Percentiles rank a stretch among this genome's conserved stretches.
Conservation (phyloP, 2,888 invertebrate species). For the Drosophila recens region DNA sequence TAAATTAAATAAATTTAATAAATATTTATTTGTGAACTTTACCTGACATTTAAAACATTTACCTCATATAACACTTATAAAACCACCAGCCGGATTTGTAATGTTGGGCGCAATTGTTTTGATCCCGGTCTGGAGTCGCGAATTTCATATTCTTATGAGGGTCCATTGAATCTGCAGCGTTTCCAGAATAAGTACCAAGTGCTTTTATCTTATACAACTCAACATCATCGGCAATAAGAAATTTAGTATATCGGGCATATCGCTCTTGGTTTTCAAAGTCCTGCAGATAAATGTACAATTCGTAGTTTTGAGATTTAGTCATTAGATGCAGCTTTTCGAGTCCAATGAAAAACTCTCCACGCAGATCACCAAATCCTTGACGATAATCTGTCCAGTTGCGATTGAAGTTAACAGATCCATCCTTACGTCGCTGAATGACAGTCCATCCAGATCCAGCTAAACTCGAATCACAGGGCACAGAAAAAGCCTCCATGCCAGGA, state of each 20-base stretch:
- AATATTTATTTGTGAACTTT: too few relatives aligned
- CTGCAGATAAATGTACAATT: conserved; percentile 88
- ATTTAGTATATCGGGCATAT: conserved; percentile 87
- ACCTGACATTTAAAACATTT: neutral
- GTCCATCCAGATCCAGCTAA: conserved; percentile 89
- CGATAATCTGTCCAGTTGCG: conserved; percentile 88
- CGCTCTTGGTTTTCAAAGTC: conserved; percentile 87
- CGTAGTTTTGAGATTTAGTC: conserved; percentile 82
- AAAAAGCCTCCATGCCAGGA: conserved; percentile 85
- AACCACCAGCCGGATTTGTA: conserved; percentile 91
- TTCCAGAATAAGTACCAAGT: conserved; percentile 88
- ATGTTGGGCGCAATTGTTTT: conserved; percentile 88
- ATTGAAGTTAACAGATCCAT: conserved; percentile 88
- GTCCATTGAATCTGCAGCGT: conserved; percentile 88
- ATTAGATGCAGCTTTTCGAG: conserved; percentile 88
- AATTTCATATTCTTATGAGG: conserved; percentile 89
- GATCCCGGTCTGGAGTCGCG: conserved; percentile 88
- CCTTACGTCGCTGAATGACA: conserved; percentile 88
- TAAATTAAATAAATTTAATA: neutral
- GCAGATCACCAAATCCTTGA: conserved; percentile 89
- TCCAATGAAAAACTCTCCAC: conserved; percentile 90
- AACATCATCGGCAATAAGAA: conserved; percentile 88
- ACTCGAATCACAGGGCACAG: conserved; percentile 86
- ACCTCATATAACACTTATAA: conserved; percentile 88
- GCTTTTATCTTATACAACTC: conserved; percentile 88